These are phyloP conservation scores for Notiomystis cincta DNA, from an alignment of 2,113 vertebrate genomes.

Conservation along the genomic window DNA sequence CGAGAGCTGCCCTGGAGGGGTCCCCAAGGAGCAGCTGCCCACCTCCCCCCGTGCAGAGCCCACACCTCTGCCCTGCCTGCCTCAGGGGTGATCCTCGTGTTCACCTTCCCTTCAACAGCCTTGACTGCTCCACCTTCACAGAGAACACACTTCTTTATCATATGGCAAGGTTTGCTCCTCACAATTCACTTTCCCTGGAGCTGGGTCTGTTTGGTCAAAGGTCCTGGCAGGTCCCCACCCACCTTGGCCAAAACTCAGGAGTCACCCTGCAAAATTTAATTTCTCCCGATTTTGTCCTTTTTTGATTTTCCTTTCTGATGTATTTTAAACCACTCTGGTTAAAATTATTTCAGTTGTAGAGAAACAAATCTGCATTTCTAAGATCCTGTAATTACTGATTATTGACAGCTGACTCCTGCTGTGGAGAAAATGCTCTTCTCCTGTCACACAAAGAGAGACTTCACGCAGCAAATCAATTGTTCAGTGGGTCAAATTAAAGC, in stretches of 20 bases:
- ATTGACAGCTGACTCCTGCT: background rate
- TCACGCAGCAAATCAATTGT: background rate
- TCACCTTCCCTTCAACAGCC: background rate
- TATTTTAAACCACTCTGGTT: background rate
- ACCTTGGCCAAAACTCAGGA: accelerated
- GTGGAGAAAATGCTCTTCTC: background rate
- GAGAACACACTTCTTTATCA: accelerated
- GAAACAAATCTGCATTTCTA: background rate
- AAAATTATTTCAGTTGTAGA: background rate
- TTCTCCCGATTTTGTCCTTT: accelerated
- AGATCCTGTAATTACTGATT: background rate
- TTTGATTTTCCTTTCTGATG: too few species aligned
- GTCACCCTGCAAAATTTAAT: background rate
- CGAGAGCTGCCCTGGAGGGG: background rate
- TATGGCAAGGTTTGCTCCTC: background rate
- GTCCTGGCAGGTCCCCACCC: accelerated
- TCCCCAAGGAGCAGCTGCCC: background rate
- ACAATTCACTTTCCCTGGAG: too few species aligned
- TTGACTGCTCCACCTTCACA: background rate
- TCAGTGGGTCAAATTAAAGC: background rate
- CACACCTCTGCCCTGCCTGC: accelerated
- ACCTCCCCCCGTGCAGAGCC: too few species aligned
- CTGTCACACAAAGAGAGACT: background rate
- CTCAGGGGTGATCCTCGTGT: accelerated
- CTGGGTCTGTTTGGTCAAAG: background rate